Percentiles rank a stretch among this genome's conserved stretches.
phyloP scores from a whole-genome alignment of 2,888 invertebrate species.

The Parnassius glacialis region DNA sequence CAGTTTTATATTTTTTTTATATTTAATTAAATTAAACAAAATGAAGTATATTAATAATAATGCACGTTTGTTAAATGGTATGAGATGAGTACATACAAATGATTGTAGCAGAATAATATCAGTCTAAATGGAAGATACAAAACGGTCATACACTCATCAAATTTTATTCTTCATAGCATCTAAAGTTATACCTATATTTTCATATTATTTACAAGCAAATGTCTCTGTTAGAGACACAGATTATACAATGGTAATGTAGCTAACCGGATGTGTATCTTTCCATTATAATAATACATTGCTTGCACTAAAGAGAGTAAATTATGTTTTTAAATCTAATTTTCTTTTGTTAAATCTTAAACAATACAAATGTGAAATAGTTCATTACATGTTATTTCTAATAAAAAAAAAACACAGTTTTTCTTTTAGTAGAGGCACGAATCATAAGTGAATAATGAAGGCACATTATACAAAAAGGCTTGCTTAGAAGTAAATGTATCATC shows the following conservation, averaged over 20 bases:
- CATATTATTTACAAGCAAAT: too few species aligned
- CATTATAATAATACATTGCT: background rate
- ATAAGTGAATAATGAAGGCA: constrained; percentile 58
- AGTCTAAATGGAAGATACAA: constrained; percentile 2
- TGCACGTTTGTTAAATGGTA: too few species aligned
- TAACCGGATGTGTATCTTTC: background rate
- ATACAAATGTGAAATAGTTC: constrained; percentile 10
- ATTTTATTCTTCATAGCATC: too few species aligned
- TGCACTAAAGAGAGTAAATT: background rate
- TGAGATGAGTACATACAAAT: constrained; percentile 3
- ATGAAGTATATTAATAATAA: too few species aligned
- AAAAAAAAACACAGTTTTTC: constrained; percentile 30
- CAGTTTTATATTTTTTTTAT: too few species aligned
- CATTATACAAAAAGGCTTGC: constrained; percentile 35
- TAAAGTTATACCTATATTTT: too few species aligned
- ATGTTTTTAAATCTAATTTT: too few species aligned
- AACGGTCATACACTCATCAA: background rate
- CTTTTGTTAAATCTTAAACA: constrained; percentile 4
- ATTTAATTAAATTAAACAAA: too few species aligned
- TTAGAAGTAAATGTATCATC: constrained; percentile 42
- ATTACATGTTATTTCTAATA: constrained; percentile 26
- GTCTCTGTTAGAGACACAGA: too few species aligned
- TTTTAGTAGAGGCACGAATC: constrained; percentile 50
- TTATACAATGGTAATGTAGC: too few species aligned
- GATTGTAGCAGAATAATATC: background rate